phyloP scores from a whole-genome alignment of 2,888 invertebrate species.

The Dolomedes plantarius region DNA sequence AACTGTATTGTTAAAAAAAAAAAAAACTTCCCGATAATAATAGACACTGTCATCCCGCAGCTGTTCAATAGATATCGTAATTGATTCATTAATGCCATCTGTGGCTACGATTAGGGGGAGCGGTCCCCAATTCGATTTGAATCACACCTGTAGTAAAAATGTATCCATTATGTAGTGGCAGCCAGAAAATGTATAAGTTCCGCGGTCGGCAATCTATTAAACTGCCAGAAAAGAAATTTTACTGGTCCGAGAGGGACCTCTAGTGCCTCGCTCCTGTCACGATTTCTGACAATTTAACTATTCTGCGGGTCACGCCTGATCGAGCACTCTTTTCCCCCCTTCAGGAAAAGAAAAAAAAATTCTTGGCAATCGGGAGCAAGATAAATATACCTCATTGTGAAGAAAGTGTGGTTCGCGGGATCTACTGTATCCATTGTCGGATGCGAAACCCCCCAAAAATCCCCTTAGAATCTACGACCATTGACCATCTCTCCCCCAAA shows the following conservation, averaged over 20 bases:
- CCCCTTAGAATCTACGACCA: background rate
- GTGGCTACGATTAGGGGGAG: background rate
- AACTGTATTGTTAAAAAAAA: too few relatives aligned
- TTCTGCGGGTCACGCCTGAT: slow-evolving; percentile 46
- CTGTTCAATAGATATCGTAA: background rate
- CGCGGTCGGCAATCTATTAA: background rate
- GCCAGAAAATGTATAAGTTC: too few relatives aligned
- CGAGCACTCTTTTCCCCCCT: slow-evolving; percentile 38
- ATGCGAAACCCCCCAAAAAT: background rate
- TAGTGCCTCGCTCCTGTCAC: background rate
- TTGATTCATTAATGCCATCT: background rate
- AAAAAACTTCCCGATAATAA: too few relatives aligned
- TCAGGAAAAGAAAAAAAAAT: too few relatives aligned
- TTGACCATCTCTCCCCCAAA: slow-evolving; percentile 9
- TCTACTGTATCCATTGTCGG: slow-evolving; percentile 7
- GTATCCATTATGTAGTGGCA: background rate
- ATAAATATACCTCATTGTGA: slow-evolving; percentile 45
- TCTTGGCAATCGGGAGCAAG: slow-evolving; percentile 39
- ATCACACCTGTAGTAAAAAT: background rate
- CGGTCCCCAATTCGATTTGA: background rate
- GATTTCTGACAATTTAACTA: slow-evolving; percentile 50
- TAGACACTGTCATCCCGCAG: background rate
- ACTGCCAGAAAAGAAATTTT: background rate
- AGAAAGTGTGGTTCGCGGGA: background rate
- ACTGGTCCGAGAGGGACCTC: background rate